Percentiles rank a stretch among this genome's conserved stretches.
phyloP scores from a whole-genome alignment of 23 tunicate species.

The Oikopleura dioica region DNA sequence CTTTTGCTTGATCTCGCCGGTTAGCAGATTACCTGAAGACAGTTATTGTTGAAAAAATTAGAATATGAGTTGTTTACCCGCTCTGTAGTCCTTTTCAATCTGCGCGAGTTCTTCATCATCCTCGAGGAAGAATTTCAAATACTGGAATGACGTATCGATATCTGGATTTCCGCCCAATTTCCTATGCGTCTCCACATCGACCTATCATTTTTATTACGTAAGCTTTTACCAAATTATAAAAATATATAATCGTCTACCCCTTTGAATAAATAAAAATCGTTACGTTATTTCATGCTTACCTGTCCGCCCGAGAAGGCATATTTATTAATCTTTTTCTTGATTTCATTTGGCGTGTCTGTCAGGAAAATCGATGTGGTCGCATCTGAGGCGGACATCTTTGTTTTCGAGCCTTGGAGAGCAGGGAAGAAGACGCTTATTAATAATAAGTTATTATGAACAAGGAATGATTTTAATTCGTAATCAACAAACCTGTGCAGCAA shows the following conservation, averaged over 20 bases:
- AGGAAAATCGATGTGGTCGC: conserved; percentile 52
- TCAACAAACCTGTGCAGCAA: conserved; percentile 47
- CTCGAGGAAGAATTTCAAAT: conserved; percentile 58
- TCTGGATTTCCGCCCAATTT: conserved; percentile 48
- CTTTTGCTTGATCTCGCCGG: conserved; percentile 60
- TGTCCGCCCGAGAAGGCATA: conserved; percentile 84
- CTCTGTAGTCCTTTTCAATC: conserved; percentile 24
- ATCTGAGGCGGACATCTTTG: conserved; percentile 81
- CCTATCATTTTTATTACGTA: no score
- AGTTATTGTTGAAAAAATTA: neutral
- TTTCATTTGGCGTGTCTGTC: conserved; percentile 76
- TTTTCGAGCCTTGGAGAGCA: conserved; percentile 92
- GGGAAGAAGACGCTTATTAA: conserved; percentile 51
- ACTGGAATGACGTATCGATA: conserved; percentile 57
- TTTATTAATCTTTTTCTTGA: conserved; percentile 86
- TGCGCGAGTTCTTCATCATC: conserved; percentile 56
- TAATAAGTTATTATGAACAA: no score
- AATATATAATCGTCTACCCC: no score
- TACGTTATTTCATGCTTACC: no score
- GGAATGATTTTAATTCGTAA: no score
- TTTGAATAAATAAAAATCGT: no score
- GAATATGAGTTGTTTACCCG: neutral
- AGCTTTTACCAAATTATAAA: no score
- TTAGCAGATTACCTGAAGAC: conserved; percentile 26
- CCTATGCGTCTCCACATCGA: conserved; percentile 59